Evolutionary conservation across 2,113 vertebrate genomes (phyloP), one percentile per base, ranked within the genome.

Genomic region (Callorhinus ursinus): DNA sequence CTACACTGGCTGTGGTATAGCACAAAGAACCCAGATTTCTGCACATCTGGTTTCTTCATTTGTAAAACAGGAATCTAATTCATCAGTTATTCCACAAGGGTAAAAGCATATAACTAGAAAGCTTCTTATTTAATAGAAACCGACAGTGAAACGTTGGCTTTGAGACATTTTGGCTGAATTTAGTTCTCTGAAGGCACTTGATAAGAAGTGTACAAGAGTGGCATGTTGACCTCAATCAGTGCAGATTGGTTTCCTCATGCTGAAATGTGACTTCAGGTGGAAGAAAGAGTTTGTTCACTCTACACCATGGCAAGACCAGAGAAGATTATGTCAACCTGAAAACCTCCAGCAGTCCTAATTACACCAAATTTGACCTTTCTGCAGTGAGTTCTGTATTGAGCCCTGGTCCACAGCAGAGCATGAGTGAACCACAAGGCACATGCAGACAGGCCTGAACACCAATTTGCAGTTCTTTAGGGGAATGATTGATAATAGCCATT

Each of bases 391-490:
- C 69, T 53, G 55, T 18, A 6, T 22, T 10, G 10, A 61, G 67
- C 46, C 55, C 21, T 5, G 39, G 13, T 18, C 19, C 31, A 9
- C 42, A 21, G 33, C 46, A 71, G 28, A 63, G 55, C 8, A n/a
- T 0, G 12, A 19, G 26, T 1, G 36, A 16, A 26, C 26, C 2
- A 11, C 12, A 4, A 19, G 18, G 46, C n/a, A 67, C 33, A 4
- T 18, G 65, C 15, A n/a, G 15, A 69, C 65, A 67, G 33, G 33
- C 67, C 67, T 19, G 19, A 71, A 22, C 24, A 46, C 42, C 10
- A 7, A 18, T 1, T 55, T 49, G 21, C 5, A 46, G 77, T 61
- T 57, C 39, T 61, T 21, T 42, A 21, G 3, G 67, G n/a, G 53
- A 36, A 39, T 1, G 26, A 39, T 2, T 22, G 36, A 14, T 49